Percentiles rank a stretch among this genome's conserved stretches.
These are phyloP conservation scores for Volucella inanis DNA, from an alignment of 2,888 invertebrate genomes.

Conservation along the genomic window DNA sequence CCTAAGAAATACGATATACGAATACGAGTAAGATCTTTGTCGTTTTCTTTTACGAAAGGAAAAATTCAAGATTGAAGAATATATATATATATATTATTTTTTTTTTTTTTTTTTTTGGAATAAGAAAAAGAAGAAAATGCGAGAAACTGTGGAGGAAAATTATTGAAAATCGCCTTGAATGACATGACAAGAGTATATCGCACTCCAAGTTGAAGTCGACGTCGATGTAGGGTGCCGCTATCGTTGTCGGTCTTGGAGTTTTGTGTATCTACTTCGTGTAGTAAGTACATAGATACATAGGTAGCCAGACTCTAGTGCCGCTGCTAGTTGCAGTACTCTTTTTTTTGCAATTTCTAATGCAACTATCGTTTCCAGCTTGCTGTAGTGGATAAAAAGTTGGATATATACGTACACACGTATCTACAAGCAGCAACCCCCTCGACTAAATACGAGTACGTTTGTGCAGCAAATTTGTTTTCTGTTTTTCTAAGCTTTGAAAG, in stretches of 20 bases:
- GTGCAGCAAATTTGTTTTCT: constrained; percentile 10
- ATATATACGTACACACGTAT: constrained; percentile 2
- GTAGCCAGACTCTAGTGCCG: neutral
- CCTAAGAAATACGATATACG: constrained; percentile 63
- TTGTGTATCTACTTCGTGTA: constrained; percentile 54
- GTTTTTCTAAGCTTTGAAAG: neutral
- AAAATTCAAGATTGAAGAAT: constrained; percentile 17
- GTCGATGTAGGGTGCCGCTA: neutral
- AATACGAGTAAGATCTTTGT: neutral
- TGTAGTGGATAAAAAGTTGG: constrained; percentile 2
- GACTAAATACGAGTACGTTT: constrained; percentile 3
- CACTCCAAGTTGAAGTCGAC: too few relatives aligned
- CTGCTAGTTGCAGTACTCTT: constrained; percentile 23
- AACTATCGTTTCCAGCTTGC: constrained; percentile 7
- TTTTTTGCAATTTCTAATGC: constrained; percentile 51
- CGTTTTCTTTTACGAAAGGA: constrained; percentile 1
- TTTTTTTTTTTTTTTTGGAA: constrained; percentile 28
- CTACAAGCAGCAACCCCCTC: too few relatives aligned
- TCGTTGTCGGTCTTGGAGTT: constrained; percentile 23
- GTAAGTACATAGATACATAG: neutral
- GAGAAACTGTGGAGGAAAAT: constrained; percentile 3
- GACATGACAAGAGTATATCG: constrained; percentile 26
- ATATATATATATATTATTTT: neutral
- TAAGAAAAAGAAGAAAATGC: constrained; percentile 12
- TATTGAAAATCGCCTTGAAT: constrained; percentile 45